phyloP scores from a whole-genome alignment of 1,140 invertebrate species.

The Acyrthosiphon pisum region DNA sequence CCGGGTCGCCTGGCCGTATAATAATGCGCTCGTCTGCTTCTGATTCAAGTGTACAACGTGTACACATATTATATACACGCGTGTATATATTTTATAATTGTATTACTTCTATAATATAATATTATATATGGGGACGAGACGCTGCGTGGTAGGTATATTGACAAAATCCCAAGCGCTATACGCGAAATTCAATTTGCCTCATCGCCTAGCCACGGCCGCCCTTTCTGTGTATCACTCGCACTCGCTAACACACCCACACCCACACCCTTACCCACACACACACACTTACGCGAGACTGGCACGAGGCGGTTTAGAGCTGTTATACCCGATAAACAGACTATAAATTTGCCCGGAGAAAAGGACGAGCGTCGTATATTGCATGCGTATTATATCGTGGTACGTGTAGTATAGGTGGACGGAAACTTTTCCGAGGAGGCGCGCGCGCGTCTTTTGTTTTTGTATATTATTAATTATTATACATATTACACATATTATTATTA shows the following conservation, averaged over 20 bases:
- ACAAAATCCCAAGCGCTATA: background rate
- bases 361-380: background rate
- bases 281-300: background rate
- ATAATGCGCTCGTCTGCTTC: background rate
- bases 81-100: background rate
- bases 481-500: background rate
- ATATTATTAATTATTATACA: background rate
- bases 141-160: background rate
- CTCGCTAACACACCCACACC: background rate
- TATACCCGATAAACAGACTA: conserved; percentile 26
- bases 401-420: background rate
- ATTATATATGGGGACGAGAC: background rate
- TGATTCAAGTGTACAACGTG: background rate
- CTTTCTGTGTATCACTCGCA: background rate
- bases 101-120: conserved; percentile 14
- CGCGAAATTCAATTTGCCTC: conserved; percentile 1
- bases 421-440: background rate
- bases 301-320: background rate
- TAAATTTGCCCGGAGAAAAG: background rate
- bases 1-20: background rate
- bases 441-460: background rate
- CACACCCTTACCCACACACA: background rate
- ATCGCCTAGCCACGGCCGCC: background rate
- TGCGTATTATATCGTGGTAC: background rate
- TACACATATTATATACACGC: background rate